These are phyloP conservation scores for Apodemia zela DNA, from an alignment of 2,888 invertebrate genomes.

Conservation along the genomic window DNA sequence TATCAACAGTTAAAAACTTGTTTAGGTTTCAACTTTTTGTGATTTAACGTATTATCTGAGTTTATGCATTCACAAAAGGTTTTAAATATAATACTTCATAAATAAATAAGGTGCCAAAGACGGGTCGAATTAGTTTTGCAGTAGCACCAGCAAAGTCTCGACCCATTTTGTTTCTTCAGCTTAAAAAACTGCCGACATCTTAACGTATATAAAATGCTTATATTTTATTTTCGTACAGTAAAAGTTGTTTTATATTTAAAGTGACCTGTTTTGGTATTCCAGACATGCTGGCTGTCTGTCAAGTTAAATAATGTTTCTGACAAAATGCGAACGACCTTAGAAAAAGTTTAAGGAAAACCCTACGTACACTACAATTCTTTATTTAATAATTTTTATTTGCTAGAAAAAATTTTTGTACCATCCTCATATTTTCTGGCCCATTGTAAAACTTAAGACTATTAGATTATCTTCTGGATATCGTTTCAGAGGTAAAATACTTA, in stretches of 20 bases:
- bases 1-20: too few relatives aligned
- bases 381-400: not conserved
- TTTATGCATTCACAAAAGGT: not conserved
- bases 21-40: too few relatives aligned
- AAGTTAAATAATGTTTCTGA: constrained; percentile 2
- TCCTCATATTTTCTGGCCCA: too few relatives aligned
- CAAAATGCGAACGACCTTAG: not conserved
- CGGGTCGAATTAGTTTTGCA: not conserved
- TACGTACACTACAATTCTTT: not conserved
- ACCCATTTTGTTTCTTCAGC: not conserved
- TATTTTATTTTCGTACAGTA: constrained; percentile 4
- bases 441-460: too few relatives aligned
- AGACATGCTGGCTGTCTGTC: not conserved
- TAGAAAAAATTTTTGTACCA: not conserved
- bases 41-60: not conserved
- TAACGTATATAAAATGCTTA: not conserved
- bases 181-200: not conserved
- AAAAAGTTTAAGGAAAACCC: not conserved
- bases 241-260: constrained; percentile 3
- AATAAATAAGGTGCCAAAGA: not conserved
- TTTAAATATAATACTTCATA: not conserved
- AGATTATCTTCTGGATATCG: too few relatives aligned
- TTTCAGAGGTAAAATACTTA: too few relatives aligned
- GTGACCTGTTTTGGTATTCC: not conserved
- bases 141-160: not conserved